phyloP scores from a whole-genome alignment of 2,888 invertebrate genomes.

The Formica aserva region DNA sequence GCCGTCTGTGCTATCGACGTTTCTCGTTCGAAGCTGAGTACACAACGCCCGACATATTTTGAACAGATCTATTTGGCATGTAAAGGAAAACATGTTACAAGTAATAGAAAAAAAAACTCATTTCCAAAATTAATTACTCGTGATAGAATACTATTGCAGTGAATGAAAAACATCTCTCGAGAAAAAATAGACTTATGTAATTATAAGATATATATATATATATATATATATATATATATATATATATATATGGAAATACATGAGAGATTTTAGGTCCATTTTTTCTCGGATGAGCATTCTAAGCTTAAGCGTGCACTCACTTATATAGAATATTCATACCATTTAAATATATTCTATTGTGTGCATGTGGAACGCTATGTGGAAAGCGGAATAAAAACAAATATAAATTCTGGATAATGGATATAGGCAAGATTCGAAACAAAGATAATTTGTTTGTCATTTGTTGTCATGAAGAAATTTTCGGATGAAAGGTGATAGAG shows the following conservation, averaged over 20 bases:
- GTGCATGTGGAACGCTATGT: background rate
- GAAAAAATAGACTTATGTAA: too few species aligned
- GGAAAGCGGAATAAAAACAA: background rate
- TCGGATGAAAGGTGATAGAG: background rate
- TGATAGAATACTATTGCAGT: background rate
- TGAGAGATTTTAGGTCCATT: too few species aligned
- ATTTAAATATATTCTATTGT: background rate
- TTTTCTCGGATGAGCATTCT: background rate
- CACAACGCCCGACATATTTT: constrained; percentile 8
- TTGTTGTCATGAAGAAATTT: background rate
- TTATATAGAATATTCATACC: background rate
- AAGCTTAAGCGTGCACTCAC: background rate
- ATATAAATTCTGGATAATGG: background rate
- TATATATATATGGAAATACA: too few species aligned
- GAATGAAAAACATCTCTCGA: background rate
- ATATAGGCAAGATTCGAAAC: background rate
- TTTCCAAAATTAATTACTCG: background rate
- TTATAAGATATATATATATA: too few species aligned
- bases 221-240: too few species aligned
- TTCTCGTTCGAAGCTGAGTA: background rate
- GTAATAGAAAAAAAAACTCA: background rate
- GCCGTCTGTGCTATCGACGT: background rate
- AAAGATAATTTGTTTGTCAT: constrained; percentile 5
- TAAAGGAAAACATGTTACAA: background rate
- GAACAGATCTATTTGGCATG: background rate